A percentile compares a stretch with the other conserved stretches of the same genome.
phyloP scores from a whole-genome alignment of 64 coral and sea anemone genomes.

The Stichodactyla mertensii region DNA sequence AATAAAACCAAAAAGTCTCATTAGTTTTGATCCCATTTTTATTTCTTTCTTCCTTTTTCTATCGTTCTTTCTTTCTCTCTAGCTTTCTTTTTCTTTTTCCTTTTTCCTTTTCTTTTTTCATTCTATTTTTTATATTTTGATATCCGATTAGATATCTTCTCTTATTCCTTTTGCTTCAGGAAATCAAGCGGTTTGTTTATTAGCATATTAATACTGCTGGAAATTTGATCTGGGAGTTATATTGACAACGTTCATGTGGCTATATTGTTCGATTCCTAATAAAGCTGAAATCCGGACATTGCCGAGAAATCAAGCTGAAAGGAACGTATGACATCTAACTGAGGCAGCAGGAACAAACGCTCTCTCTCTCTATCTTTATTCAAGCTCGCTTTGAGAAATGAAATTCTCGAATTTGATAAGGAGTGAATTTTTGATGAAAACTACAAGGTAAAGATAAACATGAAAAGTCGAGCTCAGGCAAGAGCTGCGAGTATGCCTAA shows the following conservation, averaged over 20 bases:
- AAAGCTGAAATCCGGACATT: neutral
- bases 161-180: neutral
- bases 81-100: neutral
- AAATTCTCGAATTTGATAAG: neutral
- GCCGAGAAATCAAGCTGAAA: neutral
- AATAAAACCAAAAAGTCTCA: no score
- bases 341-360: neutral
- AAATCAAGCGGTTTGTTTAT: slow-evolving; percentile 7
- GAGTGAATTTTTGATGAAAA: neutral
- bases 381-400: neutral
- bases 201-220: neutral
- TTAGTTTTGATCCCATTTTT: no score
- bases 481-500: neutral
- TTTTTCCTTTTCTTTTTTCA: neutral
- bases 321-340: neutral
- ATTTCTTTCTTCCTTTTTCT: neutral
- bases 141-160: neutral
- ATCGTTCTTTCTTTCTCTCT: neutral
- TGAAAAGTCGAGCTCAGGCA: neutral
- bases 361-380: neutral
- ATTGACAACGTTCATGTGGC: neutral
- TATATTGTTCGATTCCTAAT: neutral
- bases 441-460: neutral
- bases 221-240: neutral
- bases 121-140: neutral